phyloP scores from a whole-genome alignment of 2,888 invertebrate species.

The Diadegma fenestrale region DNA sequence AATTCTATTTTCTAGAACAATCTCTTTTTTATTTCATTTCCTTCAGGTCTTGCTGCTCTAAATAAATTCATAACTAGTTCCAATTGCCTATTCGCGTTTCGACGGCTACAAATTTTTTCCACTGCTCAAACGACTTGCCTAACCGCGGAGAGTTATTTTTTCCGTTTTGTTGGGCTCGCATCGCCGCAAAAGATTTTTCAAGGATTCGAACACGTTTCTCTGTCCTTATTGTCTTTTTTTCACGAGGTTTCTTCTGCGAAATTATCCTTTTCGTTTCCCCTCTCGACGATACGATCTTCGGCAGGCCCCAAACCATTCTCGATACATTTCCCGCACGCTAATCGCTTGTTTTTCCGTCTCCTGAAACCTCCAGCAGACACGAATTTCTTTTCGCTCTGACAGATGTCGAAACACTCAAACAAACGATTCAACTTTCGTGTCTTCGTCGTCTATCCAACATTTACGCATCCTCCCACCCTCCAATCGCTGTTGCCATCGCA shows the following conservation, averaged over 20 bases:
- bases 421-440: neutral
- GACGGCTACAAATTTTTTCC: neutral
- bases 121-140: too few species aligned
- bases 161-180: neutral
- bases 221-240: neutral
- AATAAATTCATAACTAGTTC: neutral
- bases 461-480: conserved; percentile 22
- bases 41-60: neutral
- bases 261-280: neutral
- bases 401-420: neutral
- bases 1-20: neutral
- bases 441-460: neutral
- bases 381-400: neutral
- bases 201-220: neutral
- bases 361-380: neutral
- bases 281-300: neutral
- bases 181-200: neutral
- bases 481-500: conserved; percentile 39
- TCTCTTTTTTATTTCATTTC: neutral
- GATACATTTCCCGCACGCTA: neutral
- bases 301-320: neutral
- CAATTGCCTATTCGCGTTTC: neutral
- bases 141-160: too few species aligned
- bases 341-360: neutral
- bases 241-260: neutral